A percentile compares a stretch with the other conserved stretches of the same genome.
phyloP scores from a whole-genome alignment of 2,888 invertebrate species.

The Tachina fera region DNA sequence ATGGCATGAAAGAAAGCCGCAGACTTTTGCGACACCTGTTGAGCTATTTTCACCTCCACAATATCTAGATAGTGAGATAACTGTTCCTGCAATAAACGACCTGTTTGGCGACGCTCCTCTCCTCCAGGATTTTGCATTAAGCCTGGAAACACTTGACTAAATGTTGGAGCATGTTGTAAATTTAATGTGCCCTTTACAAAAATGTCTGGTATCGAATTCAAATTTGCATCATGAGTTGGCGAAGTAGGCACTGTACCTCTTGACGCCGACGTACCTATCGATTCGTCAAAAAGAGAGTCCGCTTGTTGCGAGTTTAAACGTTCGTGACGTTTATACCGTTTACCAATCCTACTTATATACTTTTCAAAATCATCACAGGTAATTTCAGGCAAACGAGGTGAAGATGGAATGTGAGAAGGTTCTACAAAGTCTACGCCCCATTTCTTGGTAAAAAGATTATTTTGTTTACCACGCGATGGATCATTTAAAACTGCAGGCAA shows the following conservation, averaged over 20 bases:
- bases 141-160: conserved; percentile 92
- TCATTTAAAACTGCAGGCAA: conserved; percentile 98
- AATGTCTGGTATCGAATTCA: conserved; percentile 91
- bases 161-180: conserved; percentile 91
- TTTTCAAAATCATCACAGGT: conserved; percentile 92
- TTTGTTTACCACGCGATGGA: conserved; percentile 94
- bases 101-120: conserved; percentile 82
- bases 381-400: conserved; percentile 92
- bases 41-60: conserved; percentile 87
- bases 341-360: conserved; percentile 91
- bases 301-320: conserved; percentile 80
- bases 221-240: conserved; percentile 76
- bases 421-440: conserved; percentile 99
- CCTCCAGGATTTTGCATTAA: conserved; percentile 82
- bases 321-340: conserved; percentile 86
- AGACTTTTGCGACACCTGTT: conserved; percentile 90
- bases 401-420: conserved; percentile 89
- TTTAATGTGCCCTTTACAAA: conserved; percentile 92
- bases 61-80: conserved; percentile 97
- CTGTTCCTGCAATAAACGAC: conserved; percentile 92
- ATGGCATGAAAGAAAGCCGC: conserved; percentile 99
- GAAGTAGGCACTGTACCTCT: conserved; percentile 68
- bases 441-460: conserved; percentile 96
- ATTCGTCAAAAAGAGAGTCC: conserved; percentile 69
- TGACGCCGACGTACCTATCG: neutral